Conservation (phyloP, 2,888 invertebrate species). For the Ethmia dodecea region DNA sequence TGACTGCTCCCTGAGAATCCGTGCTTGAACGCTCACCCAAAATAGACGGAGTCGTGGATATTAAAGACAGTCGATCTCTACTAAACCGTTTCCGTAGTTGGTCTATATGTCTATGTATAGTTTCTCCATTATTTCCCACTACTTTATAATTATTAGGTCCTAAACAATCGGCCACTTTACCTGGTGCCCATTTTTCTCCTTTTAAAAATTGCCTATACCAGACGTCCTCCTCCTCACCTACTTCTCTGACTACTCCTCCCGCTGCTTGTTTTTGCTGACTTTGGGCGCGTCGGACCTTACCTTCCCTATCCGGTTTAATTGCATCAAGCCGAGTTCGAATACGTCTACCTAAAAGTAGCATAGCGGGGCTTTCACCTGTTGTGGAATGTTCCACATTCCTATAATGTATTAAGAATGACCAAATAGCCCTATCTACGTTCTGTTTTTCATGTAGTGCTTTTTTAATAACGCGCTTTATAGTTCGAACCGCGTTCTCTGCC, state of each 20-base stretch:
- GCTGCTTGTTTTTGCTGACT: constrained; percentile 1
- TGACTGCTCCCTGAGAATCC: too few species aligned
- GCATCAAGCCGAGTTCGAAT: too few species aligned
- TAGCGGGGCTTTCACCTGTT: too few species aligned
- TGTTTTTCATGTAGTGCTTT: constrained; percentile 1
- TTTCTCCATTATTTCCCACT: not conserved
- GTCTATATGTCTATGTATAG: constrained; percentile 9
- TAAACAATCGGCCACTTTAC: not conserved
- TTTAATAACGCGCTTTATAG: too few species aligned
- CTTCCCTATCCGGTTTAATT: constrained; percentile 9
- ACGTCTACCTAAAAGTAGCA: too few species aligned
- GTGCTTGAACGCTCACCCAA: too few species aligned
- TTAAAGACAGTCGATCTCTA: too few species aligned
- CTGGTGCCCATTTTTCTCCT: constrained; percentile 9
- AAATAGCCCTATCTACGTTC: constrained; percentile 2
- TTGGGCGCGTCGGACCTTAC: constrained; percentile 3
- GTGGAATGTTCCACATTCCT: constrained; percentile 10
- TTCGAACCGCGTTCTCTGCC: constrained; percentile 8
- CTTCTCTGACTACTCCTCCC: not conserved
- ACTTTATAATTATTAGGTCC: constrained; percentile 6
- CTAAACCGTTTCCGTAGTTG: constrained; percentile 1
- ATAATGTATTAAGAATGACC: constrained; percentile 8
- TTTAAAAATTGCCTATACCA: constrained; percentile 11
- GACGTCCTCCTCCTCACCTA: constrained; percentile 1
- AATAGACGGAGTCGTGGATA: too few species aligned